Base-by-base conservation (phyloP, 2,797 vertebrate species). In the Halcyon smyrnensis region DNA sequence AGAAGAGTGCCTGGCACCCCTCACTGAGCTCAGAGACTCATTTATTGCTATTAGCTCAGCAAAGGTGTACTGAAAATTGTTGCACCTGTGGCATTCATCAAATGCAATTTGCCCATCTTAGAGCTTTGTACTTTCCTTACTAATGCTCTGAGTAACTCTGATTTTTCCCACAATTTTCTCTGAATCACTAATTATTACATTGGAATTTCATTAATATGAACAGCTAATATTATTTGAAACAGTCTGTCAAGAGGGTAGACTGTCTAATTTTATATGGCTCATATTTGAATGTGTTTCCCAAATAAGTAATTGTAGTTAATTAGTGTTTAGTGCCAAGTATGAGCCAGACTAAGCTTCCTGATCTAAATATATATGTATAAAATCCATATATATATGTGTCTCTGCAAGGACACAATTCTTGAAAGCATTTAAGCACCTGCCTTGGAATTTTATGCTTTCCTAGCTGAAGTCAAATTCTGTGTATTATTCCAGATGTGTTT, bases 11-110 rank as follows among this genome's bases (percentile, higher is more conserved):
- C 57, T 86, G 51, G 37, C 39, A 62, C 50, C 1, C 1, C 59
- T 90, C 54, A 73, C 54, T 84, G 89, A 86, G 62, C 85, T 86
- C 46, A 91, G 46, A 91, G 87, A 9, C 76, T 91, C 82, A 75
- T 92, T 93, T 73, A 86, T 80, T 65, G 59, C 87, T 91, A 82
- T 95, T 94, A 96, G 70, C 21, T 80, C 71, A 92, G 78, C 32
- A 86, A 92, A 95, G 56, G 70, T 75, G 68, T 73, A 94, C 43
- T 94, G 92, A 93, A 87, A 92, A 93, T 15, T 76, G 48, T 78
- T 94, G 57, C 68, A 83, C 65, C 90, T 90, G 80, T 86, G 51
- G 67, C 60, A 96, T 89, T 97, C 77, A 94, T 95, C 73, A 94
- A 92, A 90, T 32, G 51, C 41, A 93, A 85, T 92, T 96, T 81